Evolutionary conservation across 2,113 vertebrate species (phyloP).

Genomic region (Austrofundulus limnaeus): DNA sequence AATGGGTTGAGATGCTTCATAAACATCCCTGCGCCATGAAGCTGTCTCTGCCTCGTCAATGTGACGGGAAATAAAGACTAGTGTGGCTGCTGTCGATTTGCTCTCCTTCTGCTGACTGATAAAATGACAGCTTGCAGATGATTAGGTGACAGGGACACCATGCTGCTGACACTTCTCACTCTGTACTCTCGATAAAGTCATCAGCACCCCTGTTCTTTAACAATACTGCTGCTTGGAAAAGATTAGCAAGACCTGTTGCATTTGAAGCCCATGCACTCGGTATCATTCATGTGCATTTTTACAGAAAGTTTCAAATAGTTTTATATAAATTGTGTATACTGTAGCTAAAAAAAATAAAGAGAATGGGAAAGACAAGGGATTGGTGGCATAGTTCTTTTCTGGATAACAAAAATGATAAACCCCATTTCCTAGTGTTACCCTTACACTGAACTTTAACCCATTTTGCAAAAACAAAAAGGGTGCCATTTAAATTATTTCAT

Average conservation of each 20-base stretch:
- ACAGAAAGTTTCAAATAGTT: not conserved
- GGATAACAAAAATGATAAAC: no score
- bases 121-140: conserved; percentile 45
- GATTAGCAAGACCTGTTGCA: not conserved
- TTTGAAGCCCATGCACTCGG: no score
- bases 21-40: conserved; percentile 45
- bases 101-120: conserved; percentile 32
- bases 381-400: no score
- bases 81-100: conserved; percentile 12
- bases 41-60: conserved; percentile 54
- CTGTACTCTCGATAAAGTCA: conserved; percentile 28
- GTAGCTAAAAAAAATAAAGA: no score
- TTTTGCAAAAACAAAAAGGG: no score
- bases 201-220: conserved; percentile 28
- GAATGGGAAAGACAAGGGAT: no score
- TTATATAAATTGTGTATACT: not conserved
- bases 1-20: conserved; percentile 46
- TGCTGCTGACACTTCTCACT: conserved; percentile 23
- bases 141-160: conserved; percentile 30
- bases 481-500: no score
- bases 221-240: not conserved
- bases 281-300: not conserved
- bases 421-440: no score
- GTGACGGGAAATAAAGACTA: conserved; percentile 19
- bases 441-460: no score